These are phyloP conservation scores for Lamellibrachia satsuma DNA, from an alignment of 2,888 invertebrate species.

Conservation along the genomic window DNA sequence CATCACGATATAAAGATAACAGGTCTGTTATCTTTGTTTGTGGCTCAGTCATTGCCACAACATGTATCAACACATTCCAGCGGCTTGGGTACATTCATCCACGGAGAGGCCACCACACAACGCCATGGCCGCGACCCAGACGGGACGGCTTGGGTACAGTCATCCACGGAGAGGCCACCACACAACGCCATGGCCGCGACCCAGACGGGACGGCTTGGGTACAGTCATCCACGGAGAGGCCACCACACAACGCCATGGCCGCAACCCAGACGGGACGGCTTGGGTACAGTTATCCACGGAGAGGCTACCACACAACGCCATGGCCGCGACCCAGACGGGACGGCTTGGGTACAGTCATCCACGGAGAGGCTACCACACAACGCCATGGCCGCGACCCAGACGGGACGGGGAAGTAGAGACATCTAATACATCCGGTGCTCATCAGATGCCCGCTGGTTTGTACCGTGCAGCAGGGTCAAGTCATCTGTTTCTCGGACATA, in stretches of 20 bases:
- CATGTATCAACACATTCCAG: slow-evolving; percentile 1
- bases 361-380: background rate
- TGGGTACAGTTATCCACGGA: no score
- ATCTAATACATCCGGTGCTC: slow-evolving; percentile 8
- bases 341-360: background rate
- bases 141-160: no score
- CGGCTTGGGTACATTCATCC: background rate
- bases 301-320: background rate
- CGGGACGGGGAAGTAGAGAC: background rate
- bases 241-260: background rate
- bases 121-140: background rate
- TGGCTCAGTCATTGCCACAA: background rate
- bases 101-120: background rate
- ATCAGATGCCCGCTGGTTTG: background rate
- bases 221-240: no score
- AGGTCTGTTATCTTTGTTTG: background rate
- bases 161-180: background rate
- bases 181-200: background rate
- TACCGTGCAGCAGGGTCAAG: background rate
- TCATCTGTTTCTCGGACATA: background rate
- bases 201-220: no score
- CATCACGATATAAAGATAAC: background rate
- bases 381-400: background rate
- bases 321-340: background rate
- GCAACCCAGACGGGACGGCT: slow-evolving; percentile 8